Evolutionary conservation across 2,113 vertebrate genomes (phyloP).

Genomic region (Actenoides hombroni): DNA sequence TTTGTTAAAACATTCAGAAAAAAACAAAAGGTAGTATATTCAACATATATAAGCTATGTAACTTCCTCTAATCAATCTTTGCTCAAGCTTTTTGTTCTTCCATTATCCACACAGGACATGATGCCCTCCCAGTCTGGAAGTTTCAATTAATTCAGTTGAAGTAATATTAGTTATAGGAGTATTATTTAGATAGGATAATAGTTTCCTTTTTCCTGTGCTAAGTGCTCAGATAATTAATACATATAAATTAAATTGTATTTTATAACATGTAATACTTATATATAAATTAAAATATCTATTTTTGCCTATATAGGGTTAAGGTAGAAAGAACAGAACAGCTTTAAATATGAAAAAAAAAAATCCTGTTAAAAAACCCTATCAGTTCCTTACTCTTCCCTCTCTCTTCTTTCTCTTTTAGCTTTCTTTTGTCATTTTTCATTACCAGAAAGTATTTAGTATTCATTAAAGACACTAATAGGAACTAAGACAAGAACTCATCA

Average conservation of each 20-base stretch:
- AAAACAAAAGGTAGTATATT: not conserved
- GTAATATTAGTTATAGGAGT: not conserved
- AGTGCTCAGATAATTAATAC: not conserved
- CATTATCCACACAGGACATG: not conserved
- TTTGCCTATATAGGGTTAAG: not conserved
- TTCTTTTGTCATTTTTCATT: not conserved
- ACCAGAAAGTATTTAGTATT: not conserved
- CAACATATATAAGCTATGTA: not conserved
- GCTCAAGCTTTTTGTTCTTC: not conserved
- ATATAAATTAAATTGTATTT: not conserved
- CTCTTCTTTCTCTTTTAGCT: not conserved
- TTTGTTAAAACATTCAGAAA: not conserved
- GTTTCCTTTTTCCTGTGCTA: not conserved
- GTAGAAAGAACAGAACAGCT: not conserved
- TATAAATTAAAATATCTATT: not conserved
- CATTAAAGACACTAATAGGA: not conserved
- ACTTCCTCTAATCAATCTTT: not conserved
- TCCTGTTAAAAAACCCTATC: not conserved
- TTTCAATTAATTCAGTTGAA: not conserved
- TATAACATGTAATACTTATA: not conserved
- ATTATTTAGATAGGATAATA: not conserved
- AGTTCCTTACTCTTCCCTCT: not conserved
- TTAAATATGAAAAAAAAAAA: not conserved
- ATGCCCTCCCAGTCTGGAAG: not conserved
- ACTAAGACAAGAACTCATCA: not conserved